Evolutionary conservation across 2,113 vertebrate species (phyloP).

Genomic region (Megatriorchis doriae): DNA sequence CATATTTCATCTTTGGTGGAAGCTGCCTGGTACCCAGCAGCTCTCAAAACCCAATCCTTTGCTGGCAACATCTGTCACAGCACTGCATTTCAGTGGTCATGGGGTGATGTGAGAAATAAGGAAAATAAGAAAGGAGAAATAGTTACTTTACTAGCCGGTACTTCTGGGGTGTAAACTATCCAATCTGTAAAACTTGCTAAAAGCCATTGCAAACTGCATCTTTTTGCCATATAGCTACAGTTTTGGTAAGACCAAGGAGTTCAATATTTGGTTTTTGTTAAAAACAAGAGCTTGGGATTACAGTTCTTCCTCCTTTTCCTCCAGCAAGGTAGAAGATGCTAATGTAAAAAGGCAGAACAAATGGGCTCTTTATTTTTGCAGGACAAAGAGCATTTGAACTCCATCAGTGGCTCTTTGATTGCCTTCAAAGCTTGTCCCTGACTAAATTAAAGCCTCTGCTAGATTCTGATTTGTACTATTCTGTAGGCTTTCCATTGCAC

Average conservation of each 20-base stretch:
- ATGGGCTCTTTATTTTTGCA: constrained; percentile 32
- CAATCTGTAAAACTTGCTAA: background rate
- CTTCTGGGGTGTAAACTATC: background rate
- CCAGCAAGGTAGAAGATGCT: constrained; percentile 37
- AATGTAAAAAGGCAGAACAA: constrained; percentile 40
- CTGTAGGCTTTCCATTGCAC: background rate
- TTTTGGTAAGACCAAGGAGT: background rate
- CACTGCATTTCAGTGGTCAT: background rate
- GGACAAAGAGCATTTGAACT: constrained; percentile 56
- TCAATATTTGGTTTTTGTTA: background rate
- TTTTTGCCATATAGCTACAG: background rate
- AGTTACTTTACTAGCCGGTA: background rate
- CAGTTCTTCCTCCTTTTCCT: background rate
- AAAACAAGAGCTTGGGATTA: background rate
- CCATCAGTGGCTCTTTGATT: constrained; percentile 53
- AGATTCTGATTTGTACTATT: background rate
- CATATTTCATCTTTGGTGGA: background rate
- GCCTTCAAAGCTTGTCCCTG: constrained; percentile 45
- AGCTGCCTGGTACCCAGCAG: background rate
- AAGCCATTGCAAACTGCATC: background rate
- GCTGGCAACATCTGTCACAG: background rate
- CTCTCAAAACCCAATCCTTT: background rate
- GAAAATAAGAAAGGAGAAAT: background rate
- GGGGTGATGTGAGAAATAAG: background rate
- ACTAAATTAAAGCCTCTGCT: constrained; percentile 41